A percentile compares a stretch with the other conserved stretches of the same genome.
Evolutionary conservation across 2,113 vertebrate species (phyloP).

Genomic region (Blennius ocellaris): DNA sequence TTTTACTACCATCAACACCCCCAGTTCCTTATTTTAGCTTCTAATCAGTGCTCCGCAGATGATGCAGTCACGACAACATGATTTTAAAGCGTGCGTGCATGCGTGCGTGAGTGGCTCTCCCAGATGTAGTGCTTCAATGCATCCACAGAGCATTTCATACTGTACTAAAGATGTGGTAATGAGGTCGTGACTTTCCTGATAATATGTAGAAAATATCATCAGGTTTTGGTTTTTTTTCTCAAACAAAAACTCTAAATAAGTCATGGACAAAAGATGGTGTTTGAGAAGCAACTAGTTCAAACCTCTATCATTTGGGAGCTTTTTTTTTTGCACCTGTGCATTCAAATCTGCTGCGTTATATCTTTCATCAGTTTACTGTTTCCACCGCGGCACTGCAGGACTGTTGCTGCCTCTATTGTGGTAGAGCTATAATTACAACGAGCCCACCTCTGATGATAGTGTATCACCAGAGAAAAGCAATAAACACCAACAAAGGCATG

Average conservation of each 20-base stretch:
- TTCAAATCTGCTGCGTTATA: slow-evolving; percentile 22
- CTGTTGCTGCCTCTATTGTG: slow-evolving; percentile 58
- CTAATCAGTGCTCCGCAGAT: slow-evolving; percentile 53
- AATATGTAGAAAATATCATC: background rate
- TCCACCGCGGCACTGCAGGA: slow-evolving; percentile 54
- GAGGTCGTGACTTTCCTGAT: background rate
- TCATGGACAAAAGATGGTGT: slow-evolving; percentile 4
- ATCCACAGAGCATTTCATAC: slow-evolving; percentile 3
- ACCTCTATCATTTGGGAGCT: background rate
- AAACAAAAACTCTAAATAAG: background rate
- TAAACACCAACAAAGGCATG: slow-evolving; percentile 57
- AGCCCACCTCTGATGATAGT: slow-evolving; percentile 69
- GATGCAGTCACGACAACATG: slow-evolving; percentile 48
- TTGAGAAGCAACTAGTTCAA: slow-evolving; percentile 10
- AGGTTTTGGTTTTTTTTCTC: background rate
- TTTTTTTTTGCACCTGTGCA: slow-evolving; percentile 13
- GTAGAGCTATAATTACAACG: slow-evolving; percentile 71
- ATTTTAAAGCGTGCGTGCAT: slow-evolving; percentile 28
- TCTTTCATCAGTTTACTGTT: slow-evolving; percentile 56
- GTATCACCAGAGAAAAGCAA: slow-evolving; percentile 64
- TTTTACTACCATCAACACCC: slow-evolving; percentile 29
- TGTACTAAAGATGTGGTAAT: slow-evolving; percentile 2
- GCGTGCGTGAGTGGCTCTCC: background rate
- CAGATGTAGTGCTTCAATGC: background rate
- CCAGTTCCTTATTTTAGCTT: slow-evolving; percentile 40